Percentiles rank a stretch among this genome's conserved stretches.
Conservation (phyloP, 2,113 vertebrate species). For the Paradisaea rubra region DNA sequence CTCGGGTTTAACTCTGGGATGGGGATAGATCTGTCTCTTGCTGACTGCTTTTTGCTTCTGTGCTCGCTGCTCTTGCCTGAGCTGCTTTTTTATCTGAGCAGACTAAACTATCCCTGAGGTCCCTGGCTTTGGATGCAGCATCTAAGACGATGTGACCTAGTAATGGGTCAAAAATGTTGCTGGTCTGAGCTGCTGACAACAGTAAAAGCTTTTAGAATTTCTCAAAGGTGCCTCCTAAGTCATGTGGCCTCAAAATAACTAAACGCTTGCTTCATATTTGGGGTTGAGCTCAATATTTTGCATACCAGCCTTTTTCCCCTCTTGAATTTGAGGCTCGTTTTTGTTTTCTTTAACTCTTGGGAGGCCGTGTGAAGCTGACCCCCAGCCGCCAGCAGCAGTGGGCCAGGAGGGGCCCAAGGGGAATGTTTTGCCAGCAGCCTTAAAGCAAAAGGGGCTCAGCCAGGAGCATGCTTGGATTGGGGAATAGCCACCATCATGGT, state of each 20-base stretch:
- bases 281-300: constrained; percentile 54
- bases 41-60: neutral
- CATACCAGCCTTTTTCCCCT: constrained; percentile 42
- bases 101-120: neutral
- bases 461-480: neutral
- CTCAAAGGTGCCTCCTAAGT: constrained; percentile 9
- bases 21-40: neutral
- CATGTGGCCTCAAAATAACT: constrained; percentile 25
- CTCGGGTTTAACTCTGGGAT: rapidly evolving
- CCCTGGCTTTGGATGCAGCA: neutral
- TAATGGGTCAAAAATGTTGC: neutral
- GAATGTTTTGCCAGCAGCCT: neutral
- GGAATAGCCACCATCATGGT: rapidly evolving
- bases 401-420: neutral
- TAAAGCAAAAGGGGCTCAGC: neutral
- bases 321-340: neutral
- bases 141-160: neutral
- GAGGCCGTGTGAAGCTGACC: constrained; percentile 38
- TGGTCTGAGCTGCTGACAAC: neutral
- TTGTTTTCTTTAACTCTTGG: constrained; percentile 53
- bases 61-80: neutral
- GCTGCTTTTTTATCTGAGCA: neutral
- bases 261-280: constrained; percentile 42
- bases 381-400: neutral
- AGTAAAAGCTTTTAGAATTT: constrained; percentile 30